These are phyloP conservation scores for Phenacoccus solenopsis DNA, from an alignment of 1,140 invertebrate genomes.

Conservation along the genomic window DNA sequence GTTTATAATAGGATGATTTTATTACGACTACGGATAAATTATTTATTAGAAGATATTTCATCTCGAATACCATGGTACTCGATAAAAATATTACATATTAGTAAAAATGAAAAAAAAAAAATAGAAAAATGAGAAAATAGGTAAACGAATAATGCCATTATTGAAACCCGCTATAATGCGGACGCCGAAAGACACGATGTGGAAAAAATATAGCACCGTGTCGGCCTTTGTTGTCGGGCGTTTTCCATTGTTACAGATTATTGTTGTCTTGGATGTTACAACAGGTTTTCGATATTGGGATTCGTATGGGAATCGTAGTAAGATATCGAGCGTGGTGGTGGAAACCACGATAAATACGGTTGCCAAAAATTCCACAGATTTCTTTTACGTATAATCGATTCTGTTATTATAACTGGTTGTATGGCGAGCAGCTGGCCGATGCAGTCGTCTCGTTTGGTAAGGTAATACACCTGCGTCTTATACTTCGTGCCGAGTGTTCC, in stretches of 20 bases:
- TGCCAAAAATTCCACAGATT: constrained; percentile 1
- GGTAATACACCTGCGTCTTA: not conserved
- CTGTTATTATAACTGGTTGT: not conserved
- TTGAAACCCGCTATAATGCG: no score
- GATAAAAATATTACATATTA: no score
- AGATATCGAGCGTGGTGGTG: not conserved
- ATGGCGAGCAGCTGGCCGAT: not conserved
- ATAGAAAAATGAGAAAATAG: no score
- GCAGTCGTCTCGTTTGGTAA: constrained; percentile 1
- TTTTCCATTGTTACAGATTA: not conserved
- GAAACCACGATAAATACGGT: not conserved
- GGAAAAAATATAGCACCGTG: not conserved
- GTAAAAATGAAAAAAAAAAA: no score
- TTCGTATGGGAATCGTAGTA: not conserved
- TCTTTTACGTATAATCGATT: constrained; percentile 2
- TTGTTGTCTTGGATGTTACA: not conserved
- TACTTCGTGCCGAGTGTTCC: not conserved
- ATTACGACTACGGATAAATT: no score
- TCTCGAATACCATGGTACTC: no score
- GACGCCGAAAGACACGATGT: no score
- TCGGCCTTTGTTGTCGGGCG: not conserved
- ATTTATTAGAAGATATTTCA: no score
- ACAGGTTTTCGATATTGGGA: not conserved
- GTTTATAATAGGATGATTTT: no score
- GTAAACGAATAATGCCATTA: no score